Base-by-base conservation (phyloP, 2,113 vertebrate species). In the Saguinus imperator region DNA sequence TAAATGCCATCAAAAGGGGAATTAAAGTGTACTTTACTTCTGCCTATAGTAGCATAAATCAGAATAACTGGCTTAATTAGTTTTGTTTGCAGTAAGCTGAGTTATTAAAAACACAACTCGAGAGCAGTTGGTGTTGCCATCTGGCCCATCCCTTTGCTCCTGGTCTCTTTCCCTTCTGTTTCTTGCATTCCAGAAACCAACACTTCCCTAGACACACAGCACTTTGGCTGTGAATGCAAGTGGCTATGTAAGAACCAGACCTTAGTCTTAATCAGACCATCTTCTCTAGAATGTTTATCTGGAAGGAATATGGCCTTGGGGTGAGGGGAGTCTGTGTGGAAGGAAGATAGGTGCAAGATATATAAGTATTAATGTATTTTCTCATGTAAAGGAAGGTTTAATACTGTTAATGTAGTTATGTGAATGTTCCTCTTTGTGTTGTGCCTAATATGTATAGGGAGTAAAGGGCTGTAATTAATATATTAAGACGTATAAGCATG, bases 51-150 rank as follows among this genome's bases (percentile, higher is more conserved):
- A 85, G 92, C 92, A 97, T 96, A 97, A 96, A 95, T 92, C 96
- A 97, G 58, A 96, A 89, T 94, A 97, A 96, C 90, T 40, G 94
- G 76, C 93, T 96, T 97, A 94, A 96, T 98, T 95, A 97, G 93
- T 94, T 95, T 93, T 97, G 95, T 96, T 95, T 96, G 94, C 94
- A 94, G 27, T 82, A 92, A 94, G 89, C 96, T 88, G 89, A 94
- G 89, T 97, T 98, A 97, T 97, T 95, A 97, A 94, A 97, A 95
- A 40, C 73, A 77, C 72, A 82, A 66, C 91, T 97, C 94, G 80
- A 96, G 93, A 97, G 84, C 97, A 97, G 94, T 97, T 97, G 97
- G 96, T 75, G 10, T 82, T 85, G 66, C 97, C 98, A 97, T 98
- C 96, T 97, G 97, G 94, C 94, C 80, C 14, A 82, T 87, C 75